These are phyloP conservation scores for Netelia melanura DNA, from an alignment of 2,888 invertebrate genomes.

Conservation along the genomic window DNA sequence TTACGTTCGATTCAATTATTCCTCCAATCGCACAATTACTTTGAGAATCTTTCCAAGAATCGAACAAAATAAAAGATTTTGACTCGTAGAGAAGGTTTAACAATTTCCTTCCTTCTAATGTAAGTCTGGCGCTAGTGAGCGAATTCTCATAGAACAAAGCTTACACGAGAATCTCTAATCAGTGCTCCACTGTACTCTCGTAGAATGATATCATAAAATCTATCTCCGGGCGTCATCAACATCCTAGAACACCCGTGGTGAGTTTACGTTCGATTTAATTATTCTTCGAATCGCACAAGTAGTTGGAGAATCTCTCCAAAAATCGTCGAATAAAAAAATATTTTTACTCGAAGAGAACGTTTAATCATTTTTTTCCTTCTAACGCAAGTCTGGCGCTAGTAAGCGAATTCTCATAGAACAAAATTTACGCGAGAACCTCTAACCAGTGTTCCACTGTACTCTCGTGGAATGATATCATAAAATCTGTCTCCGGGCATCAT, in stretches of 20 bases:
- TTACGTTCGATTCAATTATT: slow-evolving; percentile 1
- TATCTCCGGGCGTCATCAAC: slow-evolving; percentile 76
- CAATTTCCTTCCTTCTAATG: too few relatives aligned
- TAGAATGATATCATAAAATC: background rate
- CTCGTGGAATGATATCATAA: background rate
- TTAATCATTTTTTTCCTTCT: too few relatives aligned
- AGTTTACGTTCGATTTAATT: slow-evolving; percentile 69
- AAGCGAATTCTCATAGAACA: background rate
- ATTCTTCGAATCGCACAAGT: background rate
- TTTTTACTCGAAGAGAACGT: too few relatives aligned
- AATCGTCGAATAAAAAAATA: too few relatives aligned
- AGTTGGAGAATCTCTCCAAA: too few relatives aligned
- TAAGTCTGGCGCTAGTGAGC: too few relatives aligned
- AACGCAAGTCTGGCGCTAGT: too few relatives aligned
- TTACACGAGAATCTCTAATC: background rate
- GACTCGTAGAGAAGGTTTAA: too few relatives aligned
- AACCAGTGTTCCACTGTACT: background rate
- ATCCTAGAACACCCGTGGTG: slow-evolving; percentile 82
- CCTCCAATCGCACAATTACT: slow-evolving; percentile 1
- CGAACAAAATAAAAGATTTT: too few relatives aligned
- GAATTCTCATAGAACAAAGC: background rate
- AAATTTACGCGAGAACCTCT: background rate
- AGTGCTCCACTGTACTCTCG: background rate
- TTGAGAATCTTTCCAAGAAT: too few relatives aligned
- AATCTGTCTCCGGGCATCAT: slow-evolving; percentile 73